Evolutionary conservation across 2,888 invertebrate genomes (phyloP).

Genomic region (Epinotia bilunana): DNA sequence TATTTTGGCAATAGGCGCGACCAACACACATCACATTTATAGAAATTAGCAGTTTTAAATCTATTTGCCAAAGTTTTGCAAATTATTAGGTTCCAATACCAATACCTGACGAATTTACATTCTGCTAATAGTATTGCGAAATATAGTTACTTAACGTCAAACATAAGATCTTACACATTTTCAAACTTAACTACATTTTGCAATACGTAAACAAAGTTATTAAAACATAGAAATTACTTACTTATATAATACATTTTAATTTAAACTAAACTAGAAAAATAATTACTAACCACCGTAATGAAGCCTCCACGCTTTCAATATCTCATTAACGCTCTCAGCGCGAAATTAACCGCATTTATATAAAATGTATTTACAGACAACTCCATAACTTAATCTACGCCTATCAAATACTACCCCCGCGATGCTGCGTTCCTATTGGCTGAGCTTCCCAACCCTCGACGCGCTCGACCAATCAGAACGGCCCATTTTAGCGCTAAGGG

Average conservation of each 20-base stretch:
- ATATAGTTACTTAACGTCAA: no score
- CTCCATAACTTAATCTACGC: slow-evolving; percentile 82
- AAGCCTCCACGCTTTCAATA: slow-evolving; percentile 54
- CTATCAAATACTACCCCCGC: slow-evolving; percentile 74
- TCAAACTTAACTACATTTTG: no score
- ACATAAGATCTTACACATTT: no score
- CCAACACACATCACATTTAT: no score
- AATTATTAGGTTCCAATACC: no score
- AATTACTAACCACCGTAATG: slow-evolving; percentile 38
- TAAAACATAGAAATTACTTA: not conserved
- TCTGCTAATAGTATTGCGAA: no score
- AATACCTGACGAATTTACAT: no score
- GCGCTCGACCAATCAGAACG: slow-evolving; percentile 67
- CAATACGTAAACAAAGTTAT: no score
- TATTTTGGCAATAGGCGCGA: no score
- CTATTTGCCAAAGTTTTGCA: no score
- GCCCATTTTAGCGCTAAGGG: slow-evolving; percentile 63
- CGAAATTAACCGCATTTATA: slow-evolving; percentile 73
- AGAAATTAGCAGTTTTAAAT: no score
- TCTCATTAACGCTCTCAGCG: slow-evolving; percentile 68
- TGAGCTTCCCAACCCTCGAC: slow-evolving; percentile 73
- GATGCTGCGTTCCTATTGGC: slow-evolving; percentile 66
- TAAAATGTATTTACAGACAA: slow-evolving; percentile 71
- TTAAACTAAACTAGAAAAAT: slow-evolving; percentile 31
- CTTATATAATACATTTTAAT: slow-evolving; percentile 6